Evolutionary conservation across 2,888 invertebrate species (phyloP).

Genomic region (Isoperla grammatica): DNA sequence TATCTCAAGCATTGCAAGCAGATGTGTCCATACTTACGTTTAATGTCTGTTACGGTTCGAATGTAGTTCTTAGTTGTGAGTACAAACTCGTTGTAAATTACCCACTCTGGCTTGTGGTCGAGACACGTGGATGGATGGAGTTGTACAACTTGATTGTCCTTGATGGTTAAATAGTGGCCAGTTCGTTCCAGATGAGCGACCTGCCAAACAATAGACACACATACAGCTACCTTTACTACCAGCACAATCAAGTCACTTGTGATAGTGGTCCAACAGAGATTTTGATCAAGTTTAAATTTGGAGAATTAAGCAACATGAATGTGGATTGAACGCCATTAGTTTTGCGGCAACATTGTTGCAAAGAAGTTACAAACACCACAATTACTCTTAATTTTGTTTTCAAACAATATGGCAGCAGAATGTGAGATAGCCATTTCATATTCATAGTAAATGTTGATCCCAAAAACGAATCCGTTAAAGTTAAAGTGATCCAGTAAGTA

Average conservation of each 20-base stretch:
- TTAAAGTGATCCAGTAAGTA: too few relatives aligned
- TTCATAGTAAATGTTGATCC: too few relatives aligned
- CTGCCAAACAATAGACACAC: slow-evolving; percentile 43
- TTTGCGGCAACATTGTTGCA: too few relatives aligned
- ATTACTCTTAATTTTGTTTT: too few relatives aligned
- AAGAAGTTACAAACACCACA: too few relatives aligned
- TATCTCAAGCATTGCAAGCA: neutral
- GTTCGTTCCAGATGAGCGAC: slow-evolving; percentile 96
- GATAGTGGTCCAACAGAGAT: too few relatives aligned
- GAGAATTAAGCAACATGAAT: too few relatives aligned
- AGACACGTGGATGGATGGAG: slow-evolving; percentile 98
- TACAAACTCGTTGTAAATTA: slow-evolving; percentile 99
- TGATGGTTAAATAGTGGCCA: slow-evolving; percentile 97
- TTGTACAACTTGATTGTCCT: slow-evolving; percentile 98
- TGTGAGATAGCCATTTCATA: too few relatives aligned
- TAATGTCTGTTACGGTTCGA: slow-evolving; percentile 96
- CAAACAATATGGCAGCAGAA: too few relatives aligned
- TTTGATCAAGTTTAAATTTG: too few relatives aligned
- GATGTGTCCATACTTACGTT: slow-evolving; percentile 65
- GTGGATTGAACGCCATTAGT: too few relatives aligned
- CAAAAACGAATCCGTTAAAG: too few relatives aligned
- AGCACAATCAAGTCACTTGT: neutral
- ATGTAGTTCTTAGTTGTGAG: slow-evolving; percentile 99
- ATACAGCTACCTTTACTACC: neutral
- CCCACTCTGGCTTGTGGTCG: slow-evolving; percentile 99